phyloP scores from a whole-genome alignment of 2,888 invertebrate species.

The Lottia scabra region DNA sequence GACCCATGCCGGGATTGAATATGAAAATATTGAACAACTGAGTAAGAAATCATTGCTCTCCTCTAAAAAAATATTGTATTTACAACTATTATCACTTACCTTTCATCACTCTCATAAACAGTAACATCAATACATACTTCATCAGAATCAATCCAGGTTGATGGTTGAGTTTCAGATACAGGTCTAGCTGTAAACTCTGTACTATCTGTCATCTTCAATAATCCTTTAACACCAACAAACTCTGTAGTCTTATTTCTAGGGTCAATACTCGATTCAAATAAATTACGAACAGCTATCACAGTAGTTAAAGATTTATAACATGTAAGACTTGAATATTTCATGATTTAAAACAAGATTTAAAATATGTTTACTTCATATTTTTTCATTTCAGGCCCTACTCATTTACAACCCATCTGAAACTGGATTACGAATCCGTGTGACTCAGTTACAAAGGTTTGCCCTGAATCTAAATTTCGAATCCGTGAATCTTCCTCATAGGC shows the following conservation, averaged over 20 bases:
- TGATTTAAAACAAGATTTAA: too few species aligned
- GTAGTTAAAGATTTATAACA: neutral
- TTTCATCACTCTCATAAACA: constrained; percentile 55
- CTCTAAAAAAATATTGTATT: too few species aligned
- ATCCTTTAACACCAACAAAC: neutral
- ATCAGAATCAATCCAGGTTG: neutral
- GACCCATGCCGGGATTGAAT: too few species aligned
- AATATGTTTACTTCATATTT: too few species aligned
- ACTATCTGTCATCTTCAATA: neutral
- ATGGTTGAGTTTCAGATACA: neutral
- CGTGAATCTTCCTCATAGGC: too few species aligned
- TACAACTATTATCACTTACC: constrained; percentile 35
- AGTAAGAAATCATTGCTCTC: too few species aligned
- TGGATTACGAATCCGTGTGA: too few species aligned
- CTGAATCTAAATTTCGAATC: too few species aligned
- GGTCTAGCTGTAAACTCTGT: neutral
- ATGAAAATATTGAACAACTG: too few species aligned
- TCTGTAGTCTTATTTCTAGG: neutral
- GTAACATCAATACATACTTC: constrained; percentile 26
- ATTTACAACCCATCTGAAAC: too few species aligned
- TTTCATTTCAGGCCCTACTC: too few species aligned
- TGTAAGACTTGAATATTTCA: neutral
- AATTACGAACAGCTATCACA: neutral
- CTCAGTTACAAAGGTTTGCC: too few species aligned
- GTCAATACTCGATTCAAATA: neutral